Evolutionary conservation across 2,888 invertebrate genomes (phyloP).

Genomic region (Acanthosepion esculentum): DNA sequence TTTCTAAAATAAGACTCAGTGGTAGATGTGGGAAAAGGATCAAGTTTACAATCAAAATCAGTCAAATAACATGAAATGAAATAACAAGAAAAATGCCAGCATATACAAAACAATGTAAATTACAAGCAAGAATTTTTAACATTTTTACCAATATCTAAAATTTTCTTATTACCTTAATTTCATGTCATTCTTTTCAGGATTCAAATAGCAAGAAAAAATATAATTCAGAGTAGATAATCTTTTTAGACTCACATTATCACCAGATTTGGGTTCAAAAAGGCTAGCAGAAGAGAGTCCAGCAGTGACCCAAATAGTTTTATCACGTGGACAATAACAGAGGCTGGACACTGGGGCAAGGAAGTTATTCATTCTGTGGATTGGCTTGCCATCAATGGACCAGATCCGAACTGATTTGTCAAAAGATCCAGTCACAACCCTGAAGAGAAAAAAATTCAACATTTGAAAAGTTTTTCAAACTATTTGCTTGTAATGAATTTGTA

Average conservation of each 20-base stretch:
- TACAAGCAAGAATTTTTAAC: too few species aligned
- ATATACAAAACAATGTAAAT: too few species aligned
- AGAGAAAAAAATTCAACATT: background rate
- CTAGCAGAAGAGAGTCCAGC: slow-evolving; percentile 72
- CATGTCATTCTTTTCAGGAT: background rate
- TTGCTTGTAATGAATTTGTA: too few species aligned
- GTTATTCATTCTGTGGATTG: slow-evolving; percentile 71
- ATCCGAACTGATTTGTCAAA: slow-evolving; percentile 75
- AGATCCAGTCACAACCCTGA: slow-evolving; percentile 74
- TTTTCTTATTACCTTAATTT: background rate
- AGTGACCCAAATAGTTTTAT: slow-evolving; percentile 74
- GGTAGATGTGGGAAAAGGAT: too few species aligned
- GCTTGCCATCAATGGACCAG: slow-evolving; percentile 74
- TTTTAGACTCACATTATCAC: slow-evolving; percentile 72
- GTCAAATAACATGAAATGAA: too few species aligned
- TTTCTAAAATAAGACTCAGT: too few species aligned
- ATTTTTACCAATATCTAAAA: background rate
- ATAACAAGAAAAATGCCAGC: too few species aligned
- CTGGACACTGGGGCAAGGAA: slow-evolving; percentile 71
- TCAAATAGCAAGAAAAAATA: background rate
- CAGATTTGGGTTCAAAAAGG: slow-evolving; percentile 74
- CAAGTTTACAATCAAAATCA: too few species aligned
- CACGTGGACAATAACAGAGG: slow-evolving; percentile 73
- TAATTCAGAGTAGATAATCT: background rate
- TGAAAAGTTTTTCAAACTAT: too few species aligned